These are phyloP conservation scores for Ciconia stormi DNA, from an alignment of 2,113 vertebrate genomes.

Conservation along the genomic window DNA sequence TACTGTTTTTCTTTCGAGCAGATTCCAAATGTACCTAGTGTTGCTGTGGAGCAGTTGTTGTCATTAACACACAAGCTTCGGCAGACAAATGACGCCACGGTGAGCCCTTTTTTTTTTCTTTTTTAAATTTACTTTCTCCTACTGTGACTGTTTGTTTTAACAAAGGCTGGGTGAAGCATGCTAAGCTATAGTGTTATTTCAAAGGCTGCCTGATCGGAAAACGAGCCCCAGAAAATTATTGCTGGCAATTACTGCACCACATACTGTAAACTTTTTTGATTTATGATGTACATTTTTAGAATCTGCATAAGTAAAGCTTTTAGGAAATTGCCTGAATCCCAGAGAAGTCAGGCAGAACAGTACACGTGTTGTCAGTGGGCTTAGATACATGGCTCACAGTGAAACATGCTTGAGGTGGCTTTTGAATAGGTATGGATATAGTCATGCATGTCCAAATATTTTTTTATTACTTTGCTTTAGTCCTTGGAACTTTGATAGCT, in stretches of 20 bases:
- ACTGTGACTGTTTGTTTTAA: background rate
- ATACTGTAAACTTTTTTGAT: background rate
- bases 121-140: background rate
- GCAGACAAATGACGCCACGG: conserved; percentile 85
- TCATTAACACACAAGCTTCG: conserved; percentile 89
- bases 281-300: background rate
- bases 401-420: background rate
- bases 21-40: conserved; percentile 81
- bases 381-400: background rate
- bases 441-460: background rate
- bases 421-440: background rate
- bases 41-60: conserved; percentile 85
- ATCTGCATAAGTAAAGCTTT: background rate
- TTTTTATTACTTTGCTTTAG: background rate
- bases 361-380: accelerated
- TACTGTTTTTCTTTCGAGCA: conserved; percentile 53
- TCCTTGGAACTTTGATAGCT: background rate
- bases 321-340: background rate
- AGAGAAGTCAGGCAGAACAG: background rate
- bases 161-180: background rate
- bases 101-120: conserved; percentile 64
- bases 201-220: background rate
- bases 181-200: background rate
- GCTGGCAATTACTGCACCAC: background rate
- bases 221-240: background rate